Conservation (phyloP, 2,888 invertebrate species). For the Tipula unca region DNA sequence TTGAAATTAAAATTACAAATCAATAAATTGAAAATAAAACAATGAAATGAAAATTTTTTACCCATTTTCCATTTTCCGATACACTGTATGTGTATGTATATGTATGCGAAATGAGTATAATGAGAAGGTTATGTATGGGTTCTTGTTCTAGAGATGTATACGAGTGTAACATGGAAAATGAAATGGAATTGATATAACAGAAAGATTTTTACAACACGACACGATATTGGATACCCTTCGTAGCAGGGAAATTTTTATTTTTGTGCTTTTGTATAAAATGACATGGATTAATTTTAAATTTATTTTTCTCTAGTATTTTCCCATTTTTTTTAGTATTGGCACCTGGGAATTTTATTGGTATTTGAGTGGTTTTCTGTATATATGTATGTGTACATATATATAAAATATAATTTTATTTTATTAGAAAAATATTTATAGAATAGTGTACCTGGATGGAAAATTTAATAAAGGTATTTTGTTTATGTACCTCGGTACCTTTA, state of each 20-base stretch:
- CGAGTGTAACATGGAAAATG: not conserved
- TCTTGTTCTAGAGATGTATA: not conserved
- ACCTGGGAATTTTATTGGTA: not conserved
- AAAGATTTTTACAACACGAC: not conserved
- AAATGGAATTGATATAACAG: not conserved
- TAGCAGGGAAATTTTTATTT: not conserved
- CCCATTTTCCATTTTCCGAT: not conserved
- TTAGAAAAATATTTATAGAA: not conserved
- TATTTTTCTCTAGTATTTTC: not conserved
- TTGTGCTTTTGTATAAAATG: not conserved
- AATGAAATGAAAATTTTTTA: not conserved
- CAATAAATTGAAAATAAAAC: not conserved
- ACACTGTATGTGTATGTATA: too few relatives aligned
- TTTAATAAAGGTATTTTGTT: not conserved
- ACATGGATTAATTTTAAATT: constrained; percentile 14
- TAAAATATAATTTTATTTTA: not conserved
- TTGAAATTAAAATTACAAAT: not conserved
- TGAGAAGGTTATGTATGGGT: not conserved
- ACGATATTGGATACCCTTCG: not conserved
- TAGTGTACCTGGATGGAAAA: not conserved
- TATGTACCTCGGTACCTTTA: not conserved
- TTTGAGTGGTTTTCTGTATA: not conserved
- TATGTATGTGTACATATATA: not conserved
- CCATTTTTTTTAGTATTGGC: not conserved
- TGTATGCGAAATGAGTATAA: not conserved